Evolutionary conservation across 2,113 vertebrate species (phyloP), one percentile per base, ranked within the genome.

Genomic region (Eptesicus fuscus): DNA sequence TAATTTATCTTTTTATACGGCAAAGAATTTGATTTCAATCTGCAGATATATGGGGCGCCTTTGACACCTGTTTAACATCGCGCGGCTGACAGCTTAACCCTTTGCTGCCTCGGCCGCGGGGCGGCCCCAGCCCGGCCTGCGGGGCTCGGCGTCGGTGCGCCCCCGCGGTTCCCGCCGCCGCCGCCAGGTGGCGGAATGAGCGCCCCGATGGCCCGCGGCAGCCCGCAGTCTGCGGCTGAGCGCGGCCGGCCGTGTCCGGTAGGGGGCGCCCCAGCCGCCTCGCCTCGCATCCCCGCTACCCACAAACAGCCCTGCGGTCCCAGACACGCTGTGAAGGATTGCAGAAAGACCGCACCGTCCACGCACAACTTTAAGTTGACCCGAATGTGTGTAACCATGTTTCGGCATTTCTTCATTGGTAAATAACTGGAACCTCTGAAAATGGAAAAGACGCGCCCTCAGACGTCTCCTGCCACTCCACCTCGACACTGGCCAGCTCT

Each of bases 1-100:
- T 98, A 98, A 98, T 99, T 98, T 98, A 98, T 98, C 98, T 99
- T 98, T 99, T 99, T 98, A 98, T 98, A 98, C 98, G 97, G 98
- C 98, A 96, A 98, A 97, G 98, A 98, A 98, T 98, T 98, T 98
- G 98, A 98, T 98, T 98, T 98, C 98, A 97, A 95, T 98, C 98
- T 98, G 98, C 98, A 98, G 98, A 99, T 99, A 98, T 98, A 98
- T 98, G 97, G 98, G 97, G 97, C 97, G 98, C 98, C 97, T 98
- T 98, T 98, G 98, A 98, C 98, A 98, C 98, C 98, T 98, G 98
- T 98, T 98, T 97, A 98, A 98, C 98, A 97, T 97, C 98, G 96
- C 93, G 92, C 97, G 76, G 96, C 98, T 98, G 98, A 98, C 98
- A 98, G 97, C 69, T 98, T 98, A 98, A 98, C 98, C 97, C 98